A percentile compares a stretch with the other conserved stretches of the same genome.
Evolutionary conservation across 2,113 vertebrate genomes (phyloP).

Genomic region (Andinoacara biseriatus): DNA sequence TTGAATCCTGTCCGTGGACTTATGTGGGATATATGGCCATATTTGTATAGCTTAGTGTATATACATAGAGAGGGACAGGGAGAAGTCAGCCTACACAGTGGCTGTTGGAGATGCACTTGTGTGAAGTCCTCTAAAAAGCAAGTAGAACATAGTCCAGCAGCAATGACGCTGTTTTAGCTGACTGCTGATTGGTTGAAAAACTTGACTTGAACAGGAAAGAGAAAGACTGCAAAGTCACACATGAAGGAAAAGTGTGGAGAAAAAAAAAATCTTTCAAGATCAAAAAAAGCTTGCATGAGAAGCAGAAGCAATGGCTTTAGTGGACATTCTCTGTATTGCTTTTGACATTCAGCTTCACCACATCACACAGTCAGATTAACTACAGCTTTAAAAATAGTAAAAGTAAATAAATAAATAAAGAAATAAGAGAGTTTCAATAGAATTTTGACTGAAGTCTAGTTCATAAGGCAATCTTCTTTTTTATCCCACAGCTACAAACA

Average conservation of each 20-base stretch:
- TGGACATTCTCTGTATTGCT: background rate
- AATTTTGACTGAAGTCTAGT: background rate
- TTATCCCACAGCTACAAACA: background rate
- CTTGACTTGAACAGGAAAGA: background rate
- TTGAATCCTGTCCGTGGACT: background rate
- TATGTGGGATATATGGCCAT: background rate
- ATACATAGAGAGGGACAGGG: background rate
- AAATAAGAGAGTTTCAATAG: background rate
- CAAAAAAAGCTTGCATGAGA: background rate
- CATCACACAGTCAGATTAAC: background rate
- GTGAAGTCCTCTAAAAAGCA: background rate
- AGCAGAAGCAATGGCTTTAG: background rate
- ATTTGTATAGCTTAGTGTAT: background rate
- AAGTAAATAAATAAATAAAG: background rate
- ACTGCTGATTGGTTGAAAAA: background rate
- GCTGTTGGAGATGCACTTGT: background rate
- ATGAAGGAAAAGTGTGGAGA: background rate
- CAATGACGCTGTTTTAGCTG: background rate
- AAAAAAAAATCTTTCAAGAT: background rate
- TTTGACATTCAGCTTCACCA: background rate
- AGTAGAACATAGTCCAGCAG: background rate
- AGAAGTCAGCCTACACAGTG: background rate
- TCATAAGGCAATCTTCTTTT: too few species aligned
- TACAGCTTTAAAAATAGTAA: background rate
- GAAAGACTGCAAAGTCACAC: background rate